Evolutionary conservation across 2,888 invertebrate genomes (phyloP), one percentile per base, ranked within the genome.

Genomic region (Emesis russula): DNA sequence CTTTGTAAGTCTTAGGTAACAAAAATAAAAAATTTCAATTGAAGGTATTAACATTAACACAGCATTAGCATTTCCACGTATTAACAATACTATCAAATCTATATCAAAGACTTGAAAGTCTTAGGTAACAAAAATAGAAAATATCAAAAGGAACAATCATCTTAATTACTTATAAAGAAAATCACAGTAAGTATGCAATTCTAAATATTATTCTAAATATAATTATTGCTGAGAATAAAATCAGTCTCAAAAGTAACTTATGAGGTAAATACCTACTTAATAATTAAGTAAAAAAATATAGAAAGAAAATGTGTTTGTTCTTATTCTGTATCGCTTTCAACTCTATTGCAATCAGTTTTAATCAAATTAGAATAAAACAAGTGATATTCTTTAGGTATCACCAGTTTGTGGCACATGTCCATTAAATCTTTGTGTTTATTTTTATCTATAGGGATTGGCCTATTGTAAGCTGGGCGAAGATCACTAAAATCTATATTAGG

Each of bases 311-410:
- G 25, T 25, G 25, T 25, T 25, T 25, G 25, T 25, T 25, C 25
- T 79, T 79, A 79, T 79, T 79, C 68, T 79, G 79, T 70, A 79
- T 79, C 79, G 48, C 79, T 79, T 41, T 68, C 66, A 78, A 66
- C 25, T 68, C 68, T 79, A 25, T 79, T 68, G n/a, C 68, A 11
- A 31, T 68, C 70, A 83, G 73, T 58, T 48, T 83, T 73, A 83
- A 63, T 83, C 36, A 83, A 83, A 83, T 73, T 78, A 78, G 66
- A 78, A 78, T 73, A 78, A 83, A 83, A 63, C 71, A 78, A 63
- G 78, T 78, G 73, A 71, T 83, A 83, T 83, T 83, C 76, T 58
- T 83, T 77, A 83, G 76, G 83, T 77, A 76, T 83, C 83, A 83
- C 77, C 18, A 77, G 53, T 83, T 83, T 83, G 18, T 83, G 44